Evolutionary conservation across 2,797 vertebrate genomes (phyloP), one percentile per base, ranked within the genome.

Genomic region (Triplophysa bombifrons): DNA sequence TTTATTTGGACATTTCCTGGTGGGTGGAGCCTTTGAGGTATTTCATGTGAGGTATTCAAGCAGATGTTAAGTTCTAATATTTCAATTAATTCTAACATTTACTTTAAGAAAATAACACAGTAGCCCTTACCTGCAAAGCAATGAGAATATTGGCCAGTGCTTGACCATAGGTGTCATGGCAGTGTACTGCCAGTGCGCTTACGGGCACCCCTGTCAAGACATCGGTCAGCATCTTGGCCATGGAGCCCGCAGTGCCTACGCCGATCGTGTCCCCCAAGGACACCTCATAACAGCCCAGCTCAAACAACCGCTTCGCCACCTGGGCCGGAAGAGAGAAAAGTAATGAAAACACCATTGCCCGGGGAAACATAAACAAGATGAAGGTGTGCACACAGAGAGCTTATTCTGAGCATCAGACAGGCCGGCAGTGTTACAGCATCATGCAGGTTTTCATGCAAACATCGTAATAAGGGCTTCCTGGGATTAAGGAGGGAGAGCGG

Each of bases 81-180:
- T 41, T 41, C 41, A 38, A 38, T 38, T 1, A 7, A 38, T 41
- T 41, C 41, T 11, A 11, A 41, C 34, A 38, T 38, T 38, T 38
- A 8, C 6, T 38, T 38, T 8, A 1, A 8, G 1, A 38, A 38
- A 83, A 83, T 64, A 83, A 81, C 61, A 72, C 50, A 51, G 56
- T 25, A 64, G 69, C 13, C 8, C 65, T 93, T 95, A 98, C 97
- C 96, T 98, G 96, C 82, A 99, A 90, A 65, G 98, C 97, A 44
- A 92, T 96, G 53, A 98, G 94, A 83, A 98, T 96, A 88, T 98
- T 98, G 84, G 96, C 95, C 78, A 99, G 92, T 0, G 96, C 97
- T 88, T 99, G 97, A 16, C 98, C 97, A 0, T 98, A 98, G 0
- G 97, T 98, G 90, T 99, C 96, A 65, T 97, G 96, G 86, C 96